Evolutionary conservation across 2,113 vertebrate species (phyloP).

Genomic region (Procapra przewalskii): DNA sequence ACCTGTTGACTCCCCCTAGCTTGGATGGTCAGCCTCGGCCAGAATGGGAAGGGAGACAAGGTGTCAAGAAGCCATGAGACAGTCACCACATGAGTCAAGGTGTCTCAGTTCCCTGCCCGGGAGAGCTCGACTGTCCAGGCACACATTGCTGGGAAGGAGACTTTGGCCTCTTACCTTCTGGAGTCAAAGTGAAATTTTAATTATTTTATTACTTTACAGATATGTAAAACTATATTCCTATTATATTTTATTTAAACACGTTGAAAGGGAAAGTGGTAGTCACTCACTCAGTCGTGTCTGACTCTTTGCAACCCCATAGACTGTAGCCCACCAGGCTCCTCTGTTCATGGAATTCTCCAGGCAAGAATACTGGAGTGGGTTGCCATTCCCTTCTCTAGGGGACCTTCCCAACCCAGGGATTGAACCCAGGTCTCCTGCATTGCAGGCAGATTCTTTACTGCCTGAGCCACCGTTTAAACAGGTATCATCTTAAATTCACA

Average conservation of each 20-base stretch:
- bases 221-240: neutral
- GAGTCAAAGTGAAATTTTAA: neutral
- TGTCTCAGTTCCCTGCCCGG: neutral
- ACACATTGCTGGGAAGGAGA: neutral
- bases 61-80: neutral
- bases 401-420: neutral
- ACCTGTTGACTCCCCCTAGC: neutral
- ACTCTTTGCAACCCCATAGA: neutral
- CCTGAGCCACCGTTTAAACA: neutral
- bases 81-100: accelerated
- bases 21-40: neutral
- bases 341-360: neutral
- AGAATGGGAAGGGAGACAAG: neutral
- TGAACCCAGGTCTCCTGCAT: neutral
- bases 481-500: neutral
- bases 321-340: neutral
- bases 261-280: neutral
- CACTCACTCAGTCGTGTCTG: neutral
- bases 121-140: neutral
- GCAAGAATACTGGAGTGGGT: neutral
- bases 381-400: neutral
- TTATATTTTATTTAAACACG: neutral
- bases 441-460: neutral
- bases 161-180: neutral
- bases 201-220: neutral